phyloP scores from a whole-genome alignment of 2,888 invertebrate species.

The Sicus ferrugineus region DNA sequence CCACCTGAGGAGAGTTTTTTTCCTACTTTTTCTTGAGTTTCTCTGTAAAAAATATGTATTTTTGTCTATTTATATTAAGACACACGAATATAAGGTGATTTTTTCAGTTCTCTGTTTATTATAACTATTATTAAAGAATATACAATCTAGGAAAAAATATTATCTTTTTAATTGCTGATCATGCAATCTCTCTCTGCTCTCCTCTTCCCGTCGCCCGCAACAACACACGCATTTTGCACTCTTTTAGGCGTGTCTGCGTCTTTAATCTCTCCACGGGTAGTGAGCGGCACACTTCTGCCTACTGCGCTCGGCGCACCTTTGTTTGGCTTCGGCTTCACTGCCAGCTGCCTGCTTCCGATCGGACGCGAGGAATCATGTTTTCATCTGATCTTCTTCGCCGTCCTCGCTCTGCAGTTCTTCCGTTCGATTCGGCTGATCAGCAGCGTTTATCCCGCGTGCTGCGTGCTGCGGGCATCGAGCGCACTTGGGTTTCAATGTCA shows the following conservation, averaged over 20 bases:
- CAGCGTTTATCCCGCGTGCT: conserved; percentile 1
- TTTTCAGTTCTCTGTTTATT: too few species aligned
- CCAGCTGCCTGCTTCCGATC: conserved; percentile 26
- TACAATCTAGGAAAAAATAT: too few species aligned
- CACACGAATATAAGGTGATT: too few species aligned
- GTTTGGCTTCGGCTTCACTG: neutral
- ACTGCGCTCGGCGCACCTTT: neutral
- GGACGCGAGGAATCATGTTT: neutral
- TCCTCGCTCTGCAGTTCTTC: conserved; percentile 9
- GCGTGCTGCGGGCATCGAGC: conserved; percentile 6
- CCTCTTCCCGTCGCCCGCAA: too few species aligned
- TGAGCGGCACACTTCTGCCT: conserved; percentile 28
- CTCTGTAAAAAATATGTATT: too few species aligned
- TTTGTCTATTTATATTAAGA: too few species aligned
- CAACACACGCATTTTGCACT: too few species aligned
- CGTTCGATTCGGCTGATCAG: neutral
- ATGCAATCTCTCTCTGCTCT: neutral
- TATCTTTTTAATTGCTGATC: too few species aligned
- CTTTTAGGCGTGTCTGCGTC: neutral
- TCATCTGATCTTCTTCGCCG: neutral
- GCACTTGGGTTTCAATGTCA: conserved; percentile 29
- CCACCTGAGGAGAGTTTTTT: too few species aligned
- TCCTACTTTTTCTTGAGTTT: too few species aligned
- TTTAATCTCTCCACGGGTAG: conserved; percentile 13
- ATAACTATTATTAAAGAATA: too few species aligned